A percentile compares a stretch with the other conserved stretches of the same genome.
Conservation (phyloP, 1,140 invertebrate species). For the Melanaphis sacchari region DNA sequence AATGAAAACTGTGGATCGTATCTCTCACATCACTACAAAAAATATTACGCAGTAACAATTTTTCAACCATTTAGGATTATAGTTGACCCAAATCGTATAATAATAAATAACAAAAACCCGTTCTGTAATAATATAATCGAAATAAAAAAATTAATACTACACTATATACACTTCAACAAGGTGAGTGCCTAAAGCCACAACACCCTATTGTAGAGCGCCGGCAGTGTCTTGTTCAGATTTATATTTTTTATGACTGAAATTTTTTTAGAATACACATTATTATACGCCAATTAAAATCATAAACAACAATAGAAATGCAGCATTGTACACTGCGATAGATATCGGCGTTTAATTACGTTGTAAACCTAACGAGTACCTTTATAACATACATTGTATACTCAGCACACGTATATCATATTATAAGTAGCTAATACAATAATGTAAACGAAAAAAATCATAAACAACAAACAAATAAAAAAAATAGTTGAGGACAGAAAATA, state of each 20-base stretch:
- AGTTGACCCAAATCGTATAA: too few relatives aligned
- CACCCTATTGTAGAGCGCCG: neutral
- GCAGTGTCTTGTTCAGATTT: neutral
- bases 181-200: neutral
- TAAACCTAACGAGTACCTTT: neutral
- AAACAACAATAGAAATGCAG: neutral
- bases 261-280: neutral
- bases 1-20: too few relatives aligned
- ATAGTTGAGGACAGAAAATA: neutral
- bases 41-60: too few relatives aligned
- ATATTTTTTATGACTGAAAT: neutral
- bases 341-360: neutral
- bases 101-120: neutral
- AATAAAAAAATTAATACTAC: neutral
- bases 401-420: neutral
- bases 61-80: too few relatives aligned
- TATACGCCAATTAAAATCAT: neutral
- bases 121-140: neutral
- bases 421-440: neutral
- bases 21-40: too few relatives aligned
- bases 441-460: neutral
- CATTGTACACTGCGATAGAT: neutral
- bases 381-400: neutral
- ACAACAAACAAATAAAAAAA: neutral
- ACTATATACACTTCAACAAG: neutral